A percentile compares a stretch with the other conserved stretches of the same genome.
These are phyloP conservation scores for Leptatherina wallacei DNA, from an alignment of 2,797 vertebrate species.

Conservation along the genomic window DNA sequence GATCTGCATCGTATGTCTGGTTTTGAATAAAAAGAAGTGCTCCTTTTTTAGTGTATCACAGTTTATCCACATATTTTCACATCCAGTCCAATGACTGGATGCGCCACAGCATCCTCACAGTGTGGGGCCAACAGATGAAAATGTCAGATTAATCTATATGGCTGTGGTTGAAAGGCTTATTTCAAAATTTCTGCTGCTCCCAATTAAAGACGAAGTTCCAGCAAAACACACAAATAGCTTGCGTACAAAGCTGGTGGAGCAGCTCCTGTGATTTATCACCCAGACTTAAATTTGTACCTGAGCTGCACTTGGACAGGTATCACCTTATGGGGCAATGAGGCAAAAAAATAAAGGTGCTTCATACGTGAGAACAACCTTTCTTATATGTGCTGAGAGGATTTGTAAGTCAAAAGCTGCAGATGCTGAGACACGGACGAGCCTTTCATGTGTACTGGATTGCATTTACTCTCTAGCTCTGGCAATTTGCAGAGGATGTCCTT, in stretches of 20 bases:
- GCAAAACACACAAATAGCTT: slow-evolving; percentile 55
- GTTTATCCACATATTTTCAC: slow-evolving; percentile 33
- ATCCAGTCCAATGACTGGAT: slow-evolving; percentile 37
- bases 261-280: slow-evolving; percentile 74
- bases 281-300: slow-evolving; percentile 55
- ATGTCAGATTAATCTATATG: slow-evolving; percentile 47
- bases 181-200: slow-evolving; percentile 43
- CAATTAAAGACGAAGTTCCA: slow-evolving; percentile 59
- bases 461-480: slow-evolving; percentile 42
- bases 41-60: slow-evolving; percentile 18
- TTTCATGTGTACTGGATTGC: slow-evolving; percentile 51
- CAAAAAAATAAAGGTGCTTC: slow-evolving; percentile 50
- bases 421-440: slow-evolving; percentile 28
- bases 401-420: slow-evolving; percentile 50
- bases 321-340: slow-evolving; percentile 64
- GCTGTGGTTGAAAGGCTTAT: slow-evolving; percentile 31
- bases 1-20: slow-evolving; percentile 43
- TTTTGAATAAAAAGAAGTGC: slow-evolving; percentile 67
- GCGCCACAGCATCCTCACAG: slow-evolving; percentile 36
- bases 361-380: slow-evolving; percentile 46
- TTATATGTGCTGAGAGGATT: slow-evolving; percentile 43
- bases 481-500: slow-evolving; percentile 56
- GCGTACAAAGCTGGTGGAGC: slow-evolving; percentile 55
- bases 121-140: slow-evolving; percentile 49
- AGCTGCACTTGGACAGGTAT: slow-evolving; percentile 54